Evolutionary conservation across 2,888 invertebrate genomes (phyloP).

Genomic region (Patella pellucida): DNA sequence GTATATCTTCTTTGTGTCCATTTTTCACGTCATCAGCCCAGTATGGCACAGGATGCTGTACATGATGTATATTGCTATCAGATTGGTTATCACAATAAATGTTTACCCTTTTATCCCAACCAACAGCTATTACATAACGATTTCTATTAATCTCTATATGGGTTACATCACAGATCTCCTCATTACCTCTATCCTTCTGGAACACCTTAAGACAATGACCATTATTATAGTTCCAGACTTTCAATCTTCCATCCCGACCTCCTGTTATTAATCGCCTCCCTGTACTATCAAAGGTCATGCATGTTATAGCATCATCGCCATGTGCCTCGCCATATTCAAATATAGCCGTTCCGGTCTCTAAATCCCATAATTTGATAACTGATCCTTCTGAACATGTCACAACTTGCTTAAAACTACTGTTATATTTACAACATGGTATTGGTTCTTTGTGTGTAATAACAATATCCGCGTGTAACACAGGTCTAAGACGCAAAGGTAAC

Average conservation of each 20-base stretch:
- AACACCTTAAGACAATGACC: conserved; percentile 68
- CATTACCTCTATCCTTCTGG: conserved; percentile 56
- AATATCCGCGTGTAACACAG: conserved; percentile 67
- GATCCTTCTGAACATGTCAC: conserved; percentile 70
- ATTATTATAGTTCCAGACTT: conserved; percentile 72
- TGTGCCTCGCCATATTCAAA: conserved; percentile 71
- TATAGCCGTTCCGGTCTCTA: conserved; percentile 68
- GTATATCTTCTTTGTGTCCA: conserved; percentile 70
- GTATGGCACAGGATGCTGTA: conserved; percentile 64
- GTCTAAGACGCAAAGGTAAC: conserved; percentile 65
- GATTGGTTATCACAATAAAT: conserved; percentile 65
- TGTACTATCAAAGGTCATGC: conserved; percentile 70
- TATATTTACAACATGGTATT: conserved; percentile 67
- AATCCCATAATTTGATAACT: conserved; percentile 72
- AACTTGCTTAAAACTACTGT: conserved; percentile 69
- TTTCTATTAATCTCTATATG: conserved; percentile 71
- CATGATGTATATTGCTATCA: conserved; percentile 63
- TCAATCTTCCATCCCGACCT: conserved; percentile 68
- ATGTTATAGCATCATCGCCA: conserved; percentile 69
- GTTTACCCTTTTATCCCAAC: conserved; percentile 71
- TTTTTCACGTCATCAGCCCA: conserved; percentile 70
- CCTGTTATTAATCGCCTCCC: conserved; percentile 69
- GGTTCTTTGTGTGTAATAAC: conserved; percentile 70
- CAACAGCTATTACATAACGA: conserved; percentile 70
- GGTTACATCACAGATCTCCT: conserved; percentile 67